Conservation (phyloP, 2,113 vertebrate species). For the Brachyistius frenatus region DNA sequence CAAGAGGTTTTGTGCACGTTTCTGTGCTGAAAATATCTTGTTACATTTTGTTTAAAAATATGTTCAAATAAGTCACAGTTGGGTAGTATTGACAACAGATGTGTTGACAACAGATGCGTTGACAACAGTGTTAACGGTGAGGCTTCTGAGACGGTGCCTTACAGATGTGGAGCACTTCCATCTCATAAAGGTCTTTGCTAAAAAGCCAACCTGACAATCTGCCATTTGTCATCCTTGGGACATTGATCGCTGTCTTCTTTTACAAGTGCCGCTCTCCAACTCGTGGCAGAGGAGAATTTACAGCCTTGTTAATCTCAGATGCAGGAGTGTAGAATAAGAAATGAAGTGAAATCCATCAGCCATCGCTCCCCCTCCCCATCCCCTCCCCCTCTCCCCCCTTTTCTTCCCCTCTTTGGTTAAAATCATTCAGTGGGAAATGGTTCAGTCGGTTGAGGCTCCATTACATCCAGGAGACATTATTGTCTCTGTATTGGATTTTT, state of each 20-base stretch:
- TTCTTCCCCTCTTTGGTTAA: slow-evolving; percentile 20
- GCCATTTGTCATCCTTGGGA: slow-evolving; percentile 58
- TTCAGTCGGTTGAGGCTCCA: slow-evolving; percentile 57
- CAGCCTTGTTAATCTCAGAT: slow-evolving; percentile 67
- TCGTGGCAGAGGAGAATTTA: slow-evolving; percentile 47
- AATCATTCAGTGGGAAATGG: slow-evolving; percentile 38
- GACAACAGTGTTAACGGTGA: not conserved
- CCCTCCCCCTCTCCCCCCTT: not conserved
- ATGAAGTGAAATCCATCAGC: slow-evolving; percentile 49
- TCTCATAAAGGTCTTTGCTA: slow-evolving; percentile 7
- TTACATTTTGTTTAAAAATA: no score
- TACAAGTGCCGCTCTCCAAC: slow-evolving; percentile 38
- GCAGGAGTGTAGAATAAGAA: slow-evolving; percentile 48
- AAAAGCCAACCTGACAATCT: slow-evolving; percentile 20
- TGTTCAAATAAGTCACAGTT: not conserved
- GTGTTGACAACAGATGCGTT: not conserved
- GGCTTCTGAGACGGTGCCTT: not conserved
- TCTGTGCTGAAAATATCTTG: no score
- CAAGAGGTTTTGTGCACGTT: no score
- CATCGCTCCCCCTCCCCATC: no score
- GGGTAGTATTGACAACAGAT: not conserved
- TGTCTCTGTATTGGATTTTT: slow-evolving; percentile 49
- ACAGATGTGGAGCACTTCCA: slow-evolving; percentile 8
- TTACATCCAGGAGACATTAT: slow-evolving; percentile 67
- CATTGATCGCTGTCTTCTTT: slow-evolving; percentile 62